Base-by-base conservation (phyloP, 1,140 invertebrate genomes). In the Papilio machaon region DNA sequence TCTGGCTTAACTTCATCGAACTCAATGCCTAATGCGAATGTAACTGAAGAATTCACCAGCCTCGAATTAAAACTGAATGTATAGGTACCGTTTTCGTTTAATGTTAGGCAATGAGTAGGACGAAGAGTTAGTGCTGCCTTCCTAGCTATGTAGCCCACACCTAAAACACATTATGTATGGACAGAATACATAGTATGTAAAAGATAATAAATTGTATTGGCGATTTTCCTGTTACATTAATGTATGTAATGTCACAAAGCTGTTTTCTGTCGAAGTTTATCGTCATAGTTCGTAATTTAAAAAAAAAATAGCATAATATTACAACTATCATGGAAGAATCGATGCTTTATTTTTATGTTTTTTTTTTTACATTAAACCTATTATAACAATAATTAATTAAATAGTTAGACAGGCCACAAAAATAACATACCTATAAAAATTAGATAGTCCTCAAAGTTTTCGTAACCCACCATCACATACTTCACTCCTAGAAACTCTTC, bases 21-120 rank as follows among this genome's bases (percentile, higher is more conserved):
- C 85, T 97, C 96, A 70, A 97, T 96, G 7, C 96, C 97, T 0
- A 97, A 94, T 88, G 94, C 97, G 90, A 98, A 98, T 35, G 95
- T 96, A 30, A 97, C 95, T 73, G 96, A 95, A 0, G 96, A 95
- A 84, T 95, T 97, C 84, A 97, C 97, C 84, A 98, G 96, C 1
- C 97, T 96, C 7, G 97, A 97, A 6, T 95, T 95, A 2, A 97
- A 97, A 75, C 96, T 96, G 67, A 98, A 91, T 0, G 95, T 96
- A 91, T 96, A 98, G 0, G 92, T 87, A 35, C 96, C 97, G 64
- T 96, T 96, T 1, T 96, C 95, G 84, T 96, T 95, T 23, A 73
- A 73, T 2, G 35, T 82, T 74, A 92, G 43, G 30, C 82, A 73
- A 30, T 89, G 88, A 0, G 95, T 95, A 2, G 97, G 97, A 15